Base-by-base conservation (phyloP, 2,888 invertebrate genomes). In the Nipponacmea schrenckii region DNA sequence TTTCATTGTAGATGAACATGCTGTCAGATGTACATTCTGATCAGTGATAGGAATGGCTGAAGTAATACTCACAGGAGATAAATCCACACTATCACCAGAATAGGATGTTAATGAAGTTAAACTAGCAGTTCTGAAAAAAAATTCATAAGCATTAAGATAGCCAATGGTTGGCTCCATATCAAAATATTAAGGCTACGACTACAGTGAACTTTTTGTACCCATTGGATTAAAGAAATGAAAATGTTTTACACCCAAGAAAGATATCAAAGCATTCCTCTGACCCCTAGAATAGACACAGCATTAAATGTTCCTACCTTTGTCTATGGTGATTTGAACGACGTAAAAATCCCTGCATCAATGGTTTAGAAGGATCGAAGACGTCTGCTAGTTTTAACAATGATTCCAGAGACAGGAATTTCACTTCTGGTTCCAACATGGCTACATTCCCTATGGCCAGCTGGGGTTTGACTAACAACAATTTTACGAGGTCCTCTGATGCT, bases 331-430 rank as follows among this genome's bases (percentile, higher is more conserved):
- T 67, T 39, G 78, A 75, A 66, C 79, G 74, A 10, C 74, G 74
- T 14, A 85, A 74, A 68, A 77, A 81, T 27, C 75, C 81, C 72
- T 78, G 79, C 68, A 81, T 79, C 45, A 81, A 73, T 63, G 92
- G 91, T 81, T 91, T 91, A 76, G 92, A 92, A 69, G 93, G 93
- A 88, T 93, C 92, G 79, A 92, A 91, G 69, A 92, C 90, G 62
- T 89, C 85, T 4, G 91, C 90, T 74, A 93, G 87, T 80, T 91
- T 89, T 84, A 81, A 73, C 64, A 89, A 79, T 8, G 76, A 73
- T 45, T 78, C 50, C 68, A 73, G 68, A 66, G 79, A 75, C 50
- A 85, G 77, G 62, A 76, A 72, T 27, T 82, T 74, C 48, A 89
- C 78, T 39, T 81, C 76, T 39, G 83, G 79, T 50, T 87, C 78